phyloP scores from a whole-genome alignment of 1,140 invertebrate genomes.

The Phortica variegata region DNA sequence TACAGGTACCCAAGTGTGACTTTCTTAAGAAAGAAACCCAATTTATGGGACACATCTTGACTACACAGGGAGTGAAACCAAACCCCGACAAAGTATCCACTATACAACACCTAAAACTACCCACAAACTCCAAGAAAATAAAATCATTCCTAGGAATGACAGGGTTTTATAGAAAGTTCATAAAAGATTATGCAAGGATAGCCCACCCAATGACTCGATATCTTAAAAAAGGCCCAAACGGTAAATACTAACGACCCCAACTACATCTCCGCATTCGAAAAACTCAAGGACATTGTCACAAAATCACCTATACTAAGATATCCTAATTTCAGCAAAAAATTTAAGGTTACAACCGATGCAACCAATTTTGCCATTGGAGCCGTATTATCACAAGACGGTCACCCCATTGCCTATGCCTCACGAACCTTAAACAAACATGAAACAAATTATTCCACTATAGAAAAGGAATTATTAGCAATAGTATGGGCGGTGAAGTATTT shows the following conservation, averaged over 20 bases:
- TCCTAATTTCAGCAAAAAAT: background rate
- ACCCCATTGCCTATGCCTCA: no score
- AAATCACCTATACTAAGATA: background rate
- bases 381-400: no score
- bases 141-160: no score
- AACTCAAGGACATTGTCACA: background rate
- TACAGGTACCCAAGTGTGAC: background rate
- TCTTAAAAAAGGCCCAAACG: slow-evolving; percentile 21
- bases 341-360: no score
- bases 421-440: no score
- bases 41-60: slow-evolving; percentile 35
- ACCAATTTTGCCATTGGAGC: no score
- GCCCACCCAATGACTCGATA: no score
- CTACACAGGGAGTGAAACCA: slow-evolving; percentile 28
- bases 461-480: no score
- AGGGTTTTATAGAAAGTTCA: slow-evolving; percentile 19
- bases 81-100: slow-evolving; percentile 31
- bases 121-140: no score
- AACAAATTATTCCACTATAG: no score
- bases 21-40: slow-evolving; percentile 15
- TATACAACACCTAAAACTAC: slow-evolving; percentile 29
- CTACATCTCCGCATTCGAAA: slow-evolving; percentile 24
- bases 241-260: slow-evolving; percentile 21
- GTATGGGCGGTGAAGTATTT: no score
- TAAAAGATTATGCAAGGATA: slow-evolving; percentile 38